Evolutionary conservation across 2,113 vertebrate species (phyloP), one percentile per base, ranked within the genome.

Genomic region (Nycticorax nycticorax): DNA sequence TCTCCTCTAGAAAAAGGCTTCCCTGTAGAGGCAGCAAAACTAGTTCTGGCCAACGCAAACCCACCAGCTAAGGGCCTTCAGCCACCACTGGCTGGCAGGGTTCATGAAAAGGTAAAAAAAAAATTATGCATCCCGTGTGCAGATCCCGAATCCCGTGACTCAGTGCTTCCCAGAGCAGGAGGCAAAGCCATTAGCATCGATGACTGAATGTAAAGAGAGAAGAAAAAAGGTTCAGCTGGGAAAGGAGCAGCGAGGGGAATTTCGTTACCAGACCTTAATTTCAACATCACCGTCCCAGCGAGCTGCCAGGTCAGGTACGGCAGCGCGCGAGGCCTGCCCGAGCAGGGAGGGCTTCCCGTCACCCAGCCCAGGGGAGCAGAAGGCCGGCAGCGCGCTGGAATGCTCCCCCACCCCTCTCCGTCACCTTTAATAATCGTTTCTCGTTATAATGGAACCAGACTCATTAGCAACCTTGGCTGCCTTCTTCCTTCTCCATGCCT

Each of bases 301-400:
- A 84, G 52, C n/a, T 60, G 24, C 68, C 68, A 80, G n/a, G 47
- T 63, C 0, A 4, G 63, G 35, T n/a, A 21, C 0, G 2, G 39
- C 3, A 9, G 59, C 1, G 5, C 0, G 1, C 2, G 2, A 66
- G 24, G 32, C 27, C 67, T 60, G 60, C 45, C 43, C 0, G 1
- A 69, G 79, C 76, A 69, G 41, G 77, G n/a, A 27, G 28, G 24
- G 37, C 14, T 93, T 80, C 83, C 60, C 3, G 1, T 32, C 85
- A 75, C 60, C 53, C 77, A 76, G 12, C 12, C 71, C 45, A 52
- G 64, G 60, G 1, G 8, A 50, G 63, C 55, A 67, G 16, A 28
- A 67, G 39, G 15, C 56, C 5, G 0, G 37, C 56, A 92, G 47
- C 6, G 6, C 1, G 3, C 33, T 56, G 60, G 47, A 81, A 84